phyloP scores from a whole-genome alignment of 2,797 vertebrate species.

The Poeciliopsis presidionis region DNA sequence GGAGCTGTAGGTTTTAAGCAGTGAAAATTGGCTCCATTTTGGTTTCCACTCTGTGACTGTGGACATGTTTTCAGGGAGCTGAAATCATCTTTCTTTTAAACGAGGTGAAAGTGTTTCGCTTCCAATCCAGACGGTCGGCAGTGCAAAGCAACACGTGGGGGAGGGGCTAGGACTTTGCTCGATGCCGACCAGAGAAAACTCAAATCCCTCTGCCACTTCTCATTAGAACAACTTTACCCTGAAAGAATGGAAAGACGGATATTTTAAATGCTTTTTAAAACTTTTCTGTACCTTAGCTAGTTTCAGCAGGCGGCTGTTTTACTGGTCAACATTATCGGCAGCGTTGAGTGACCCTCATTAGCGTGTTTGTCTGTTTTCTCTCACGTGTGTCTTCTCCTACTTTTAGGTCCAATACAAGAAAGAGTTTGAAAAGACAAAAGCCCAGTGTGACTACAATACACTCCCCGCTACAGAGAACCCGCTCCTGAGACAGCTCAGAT shows the following conservation, averaged over 20 bases:
- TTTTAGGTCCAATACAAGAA: conserved; percentile 93
- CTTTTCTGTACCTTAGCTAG: neutral
- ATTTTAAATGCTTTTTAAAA: neutral
- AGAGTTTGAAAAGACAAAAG: conserved; percentile 92
- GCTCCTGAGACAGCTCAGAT: conserved; percentile 88
- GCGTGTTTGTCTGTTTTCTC: conserved; percentile 7
- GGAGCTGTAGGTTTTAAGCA: neutral
- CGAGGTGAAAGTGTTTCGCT: neutral
- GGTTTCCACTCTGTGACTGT: neutral
- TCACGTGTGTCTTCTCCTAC: conserved; percentile 32
- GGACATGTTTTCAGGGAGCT: neutral
- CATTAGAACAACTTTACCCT: neutral
- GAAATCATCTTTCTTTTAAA: neutral
- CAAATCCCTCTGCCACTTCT: neutral
- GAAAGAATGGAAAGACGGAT: neutral
- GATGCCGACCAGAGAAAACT: neutral
- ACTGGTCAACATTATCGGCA: conserved; percentile 1
- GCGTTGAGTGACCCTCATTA: conserved; percentile 10
- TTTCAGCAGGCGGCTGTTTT: neutral
- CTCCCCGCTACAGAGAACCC: conserved; percentile 97
- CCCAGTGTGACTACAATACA: conserved; percentile 89
- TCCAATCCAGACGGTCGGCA: neutral
- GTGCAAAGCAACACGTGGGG: neutral
- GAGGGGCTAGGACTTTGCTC: neutral
- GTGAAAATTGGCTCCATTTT: neutral